These are phyloP conservation scores for Chrysochloris asiatica DNA, from an alignment of 2,113 vertebrate species.

Conservation along the genomic window DNA sequence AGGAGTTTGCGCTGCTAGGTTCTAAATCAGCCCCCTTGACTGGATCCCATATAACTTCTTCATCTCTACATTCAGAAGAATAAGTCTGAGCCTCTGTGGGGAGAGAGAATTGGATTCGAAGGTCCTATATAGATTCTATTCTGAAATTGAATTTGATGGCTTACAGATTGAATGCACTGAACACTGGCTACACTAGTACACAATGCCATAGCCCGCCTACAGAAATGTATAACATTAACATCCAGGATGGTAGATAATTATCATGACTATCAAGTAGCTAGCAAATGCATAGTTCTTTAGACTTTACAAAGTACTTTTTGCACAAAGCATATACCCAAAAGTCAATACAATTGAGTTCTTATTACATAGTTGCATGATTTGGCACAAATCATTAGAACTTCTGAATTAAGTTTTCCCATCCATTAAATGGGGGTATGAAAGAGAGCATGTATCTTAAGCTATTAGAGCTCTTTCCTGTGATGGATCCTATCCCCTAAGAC, in stretches of 20 bases:
- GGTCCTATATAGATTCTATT: neutral
- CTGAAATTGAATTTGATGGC: neutral
- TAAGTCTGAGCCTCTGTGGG: neutral
- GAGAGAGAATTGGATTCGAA: neutral
- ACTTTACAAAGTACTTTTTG: slow-evolving; percentile 5
- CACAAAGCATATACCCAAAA: neutral
- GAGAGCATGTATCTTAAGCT: neutral
- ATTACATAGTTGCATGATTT: neutral
- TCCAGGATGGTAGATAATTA: neutral
- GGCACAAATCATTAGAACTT: neutral
- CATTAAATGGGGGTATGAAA: neutral
- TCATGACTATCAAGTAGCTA: neutral
- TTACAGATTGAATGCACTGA: neutral
- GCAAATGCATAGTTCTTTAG: neutral
- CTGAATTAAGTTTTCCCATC: neutral
- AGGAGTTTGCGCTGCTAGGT: too few relatives aligned
- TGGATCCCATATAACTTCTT: neutral
- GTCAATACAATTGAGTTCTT: neutral
- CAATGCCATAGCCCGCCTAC: neutral
- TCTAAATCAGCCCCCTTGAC: neutral
- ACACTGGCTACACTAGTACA: neutral
- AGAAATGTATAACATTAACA: slow-evolving; percentile 18
- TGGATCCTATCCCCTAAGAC: neutral
- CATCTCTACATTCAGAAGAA: neutral
- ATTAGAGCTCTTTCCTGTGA: neutral